These are phyloP conservation scores for Amazona vittata DNA, from an alignment of 2,113 vertebrate species.

Conservation along the genomic window DNA sequence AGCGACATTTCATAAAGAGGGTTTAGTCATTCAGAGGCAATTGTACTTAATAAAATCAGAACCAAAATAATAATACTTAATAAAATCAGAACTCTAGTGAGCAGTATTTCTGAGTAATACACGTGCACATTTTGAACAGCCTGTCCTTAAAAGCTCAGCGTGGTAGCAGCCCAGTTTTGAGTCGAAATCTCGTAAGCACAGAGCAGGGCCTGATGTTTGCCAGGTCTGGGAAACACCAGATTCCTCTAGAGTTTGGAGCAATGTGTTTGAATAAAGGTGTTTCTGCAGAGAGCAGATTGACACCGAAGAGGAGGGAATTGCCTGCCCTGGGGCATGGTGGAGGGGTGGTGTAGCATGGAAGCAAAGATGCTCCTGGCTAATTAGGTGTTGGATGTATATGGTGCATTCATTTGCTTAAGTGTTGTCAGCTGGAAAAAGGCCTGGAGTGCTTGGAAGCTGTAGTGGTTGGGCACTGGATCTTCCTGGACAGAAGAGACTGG, in stretches of 20 bases:
- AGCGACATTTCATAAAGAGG: not conserved
- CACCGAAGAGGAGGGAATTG: not conserved
- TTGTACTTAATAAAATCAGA: slow-evolving; percentile 29
- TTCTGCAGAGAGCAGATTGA: not conserved
- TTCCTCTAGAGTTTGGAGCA: not conserved
- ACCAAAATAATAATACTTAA: not conserved
- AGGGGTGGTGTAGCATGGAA: not conserved
- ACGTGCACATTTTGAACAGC: not conserved
- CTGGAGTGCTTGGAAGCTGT: not conserved
- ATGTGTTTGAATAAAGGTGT: fast-evolving
- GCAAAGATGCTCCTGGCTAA: not conserved
- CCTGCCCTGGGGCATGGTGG: not conserved
- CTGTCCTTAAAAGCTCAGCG: not conserved
- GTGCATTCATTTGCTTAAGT: not conserved
- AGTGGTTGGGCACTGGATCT: not conserved
- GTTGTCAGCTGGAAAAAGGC: not conserved
- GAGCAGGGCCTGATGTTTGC: not conserved
- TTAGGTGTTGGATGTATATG: not conserved
- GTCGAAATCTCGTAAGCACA: not conserved
- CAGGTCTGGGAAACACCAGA: not conserved
- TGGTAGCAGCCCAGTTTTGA: not conserved
- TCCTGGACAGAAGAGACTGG: not conserved
- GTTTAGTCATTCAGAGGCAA: slow-evolving; percentile 15
- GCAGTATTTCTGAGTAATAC: not conserved
- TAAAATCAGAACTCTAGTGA: slow-evolving; percentile 21